Percentiles rank a stretch among this genome's conserved stretches.
phyloP scores from a whole-genome alignment of 2,113 vertebrate genomes.

The Chlorodrepanis virens region DNA sequence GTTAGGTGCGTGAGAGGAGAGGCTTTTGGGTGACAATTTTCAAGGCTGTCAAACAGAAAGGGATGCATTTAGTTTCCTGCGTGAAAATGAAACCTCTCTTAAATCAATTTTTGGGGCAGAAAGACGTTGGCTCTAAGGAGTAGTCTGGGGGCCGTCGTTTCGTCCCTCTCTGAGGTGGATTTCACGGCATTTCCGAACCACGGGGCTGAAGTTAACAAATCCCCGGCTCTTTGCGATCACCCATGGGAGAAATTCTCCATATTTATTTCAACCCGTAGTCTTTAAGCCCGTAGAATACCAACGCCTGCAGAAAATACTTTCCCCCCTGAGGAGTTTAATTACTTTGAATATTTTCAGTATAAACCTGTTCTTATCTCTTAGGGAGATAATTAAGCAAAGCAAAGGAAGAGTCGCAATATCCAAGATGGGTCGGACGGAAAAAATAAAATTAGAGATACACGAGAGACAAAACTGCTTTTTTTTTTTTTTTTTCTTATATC shows the following conservation, averaged over 20 bases:
- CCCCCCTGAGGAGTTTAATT: background rate
- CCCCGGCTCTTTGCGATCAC: background rate
- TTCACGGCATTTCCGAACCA: background rate
- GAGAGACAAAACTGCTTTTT: background rate
- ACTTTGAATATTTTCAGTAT: background rate
- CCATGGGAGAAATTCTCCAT: background rate
- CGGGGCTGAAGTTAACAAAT: background rate
- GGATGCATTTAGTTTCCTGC: background rate
- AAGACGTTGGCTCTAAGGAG: background rate
- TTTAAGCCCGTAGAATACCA: background rate
- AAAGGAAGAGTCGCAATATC: background rate
- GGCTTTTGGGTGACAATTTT: background rate
- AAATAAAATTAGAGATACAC: background rate
- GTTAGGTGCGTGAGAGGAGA: background rate
- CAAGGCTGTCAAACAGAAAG: background rate
- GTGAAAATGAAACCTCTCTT: background rate
- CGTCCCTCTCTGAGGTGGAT: background rate
- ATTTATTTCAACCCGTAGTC: background rate
- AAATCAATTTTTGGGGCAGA: background rate
- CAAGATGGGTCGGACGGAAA: background rate
- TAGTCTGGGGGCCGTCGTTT: background rate
- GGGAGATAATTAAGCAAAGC: background rate
- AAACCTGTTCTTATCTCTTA: background rate
- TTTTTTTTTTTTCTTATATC: background rate
- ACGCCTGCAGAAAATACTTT: background rate